phyloP scores from a whole-genome alignment of 2,113 vertebrate species.

The Enhydra lutris region DNA sequence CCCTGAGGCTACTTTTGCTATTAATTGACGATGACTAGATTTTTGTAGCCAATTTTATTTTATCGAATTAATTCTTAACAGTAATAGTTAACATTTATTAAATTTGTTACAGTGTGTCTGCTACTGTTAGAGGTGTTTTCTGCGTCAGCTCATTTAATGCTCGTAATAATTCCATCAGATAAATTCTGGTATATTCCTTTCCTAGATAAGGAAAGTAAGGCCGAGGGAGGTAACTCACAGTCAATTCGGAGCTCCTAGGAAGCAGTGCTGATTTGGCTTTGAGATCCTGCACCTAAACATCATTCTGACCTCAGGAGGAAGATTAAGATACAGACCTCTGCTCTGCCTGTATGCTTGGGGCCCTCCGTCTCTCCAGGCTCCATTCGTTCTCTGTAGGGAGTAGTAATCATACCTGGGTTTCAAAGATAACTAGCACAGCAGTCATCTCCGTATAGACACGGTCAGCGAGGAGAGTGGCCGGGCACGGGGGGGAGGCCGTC shows the following conservation, averaged over 20 bases:
- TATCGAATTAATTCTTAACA: background rate
- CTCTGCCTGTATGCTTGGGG: background rate
- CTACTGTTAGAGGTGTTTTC: background rate
- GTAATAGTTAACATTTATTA: background rate
- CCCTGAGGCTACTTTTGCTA: background rate
- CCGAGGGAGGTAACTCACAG: background rate
- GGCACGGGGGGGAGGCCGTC: background rate
- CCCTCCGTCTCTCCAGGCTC: background rate
- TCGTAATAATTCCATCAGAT: background rate
- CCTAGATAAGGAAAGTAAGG: background rate
- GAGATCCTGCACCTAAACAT: background rate
- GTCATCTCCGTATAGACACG: background rate
- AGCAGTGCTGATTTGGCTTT: background rate
- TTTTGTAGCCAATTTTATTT: background rate
- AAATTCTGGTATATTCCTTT: background rate
- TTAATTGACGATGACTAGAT: background rate
- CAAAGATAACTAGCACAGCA: background rate
- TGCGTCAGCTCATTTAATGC: background rate
- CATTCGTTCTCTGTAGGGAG: background rate
- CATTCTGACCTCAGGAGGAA: background rate
- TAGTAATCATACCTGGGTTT: background rate
- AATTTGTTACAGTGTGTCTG: background rate
- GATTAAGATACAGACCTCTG: background rate
- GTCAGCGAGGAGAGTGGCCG: background rate
- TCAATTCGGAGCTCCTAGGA: background rate